Conservation (phyloP, 2,797 vertebrate species). For the Serranus cabrilla region DNA sequence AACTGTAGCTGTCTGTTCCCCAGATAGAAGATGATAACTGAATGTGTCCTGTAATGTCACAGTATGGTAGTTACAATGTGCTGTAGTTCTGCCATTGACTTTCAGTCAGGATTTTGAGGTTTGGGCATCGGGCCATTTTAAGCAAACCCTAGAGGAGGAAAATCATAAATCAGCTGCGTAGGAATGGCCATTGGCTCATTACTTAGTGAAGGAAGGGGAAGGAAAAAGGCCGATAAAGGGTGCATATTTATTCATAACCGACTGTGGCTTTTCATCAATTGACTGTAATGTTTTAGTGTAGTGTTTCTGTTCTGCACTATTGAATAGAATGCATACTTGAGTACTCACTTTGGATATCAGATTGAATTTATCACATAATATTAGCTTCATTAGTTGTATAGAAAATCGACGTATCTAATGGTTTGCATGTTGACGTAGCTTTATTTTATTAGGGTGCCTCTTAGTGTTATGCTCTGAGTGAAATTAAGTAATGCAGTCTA, state of each 20-base stretch:
- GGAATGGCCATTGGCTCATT: background rate
- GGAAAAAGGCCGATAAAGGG: background rate
- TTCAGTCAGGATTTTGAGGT: constrained; percentile 22
- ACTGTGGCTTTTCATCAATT: background rate
- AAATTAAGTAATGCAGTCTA: no score
- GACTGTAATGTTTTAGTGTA: background rate
- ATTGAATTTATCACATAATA: no score
- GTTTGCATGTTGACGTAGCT: no score
- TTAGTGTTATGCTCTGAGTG: no score
- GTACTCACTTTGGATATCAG: no score
- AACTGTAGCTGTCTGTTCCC: background rate
- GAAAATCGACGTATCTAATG: no score
- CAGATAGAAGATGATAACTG: no score
- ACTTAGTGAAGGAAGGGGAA: no score
- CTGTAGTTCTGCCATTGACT: constrained; percentile 1
- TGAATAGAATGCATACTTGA: no score
- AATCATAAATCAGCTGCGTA: constrained; percentile 2
- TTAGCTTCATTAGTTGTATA: no score
- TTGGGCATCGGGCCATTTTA: constrained; percentile 1
- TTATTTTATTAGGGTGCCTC: no score
- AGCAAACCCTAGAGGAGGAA: background rate
- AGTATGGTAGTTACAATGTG: background rate
- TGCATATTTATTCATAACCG: constrained; percentile 6
- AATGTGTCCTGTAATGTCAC: background rate
- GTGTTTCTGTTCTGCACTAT: no score